These are phyloP conservation scores for Corydoras sp. DNA, from an alignment of 2,113 vertebrate species.

Conservation along the genomic window DNA sequence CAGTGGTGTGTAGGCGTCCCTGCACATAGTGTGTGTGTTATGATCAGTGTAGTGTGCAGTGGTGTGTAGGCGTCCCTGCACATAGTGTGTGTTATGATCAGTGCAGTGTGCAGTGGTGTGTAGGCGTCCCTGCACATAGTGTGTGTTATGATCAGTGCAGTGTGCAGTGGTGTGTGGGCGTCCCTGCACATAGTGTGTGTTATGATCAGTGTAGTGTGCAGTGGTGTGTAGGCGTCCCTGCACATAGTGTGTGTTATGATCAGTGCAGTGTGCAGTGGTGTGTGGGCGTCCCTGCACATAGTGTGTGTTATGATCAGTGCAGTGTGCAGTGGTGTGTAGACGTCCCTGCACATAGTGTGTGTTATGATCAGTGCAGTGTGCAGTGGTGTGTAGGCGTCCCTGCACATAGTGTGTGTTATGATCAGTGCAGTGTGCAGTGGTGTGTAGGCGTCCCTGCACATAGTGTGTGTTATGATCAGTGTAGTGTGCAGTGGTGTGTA, in stretches of 20 bases:
- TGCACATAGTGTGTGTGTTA: not conserved
- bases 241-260: not conserved
- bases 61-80: conserved; percentile 6
- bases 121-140: not conserved
- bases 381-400: conserved; percentile 14
- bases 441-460: conserved; percentile 6
- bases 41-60: not conserved
- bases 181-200: not conserved
- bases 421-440: not conserved
- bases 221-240: conserved; percentile 10
- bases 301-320: not conserved
- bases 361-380: not conserved
- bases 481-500: conserved; percentile 8
- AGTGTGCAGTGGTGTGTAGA: conserved; percentile 8
- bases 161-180: conserved; percentile 13
- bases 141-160: not conserved
- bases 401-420: not conserved
- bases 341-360: not conserved
- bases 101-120: conserved; percentile 9
- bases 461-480: not conserved
- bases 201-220: not conserved
- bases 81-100: not conserved
- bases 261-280: conserved; percentile 5
- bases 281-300: conserved; percentile 1
- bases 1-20: not conserved